phyloP scores from a whole-genome alignment of 2,888 invertebrate species.

The Pachliopta kotzebuea region DNA sequence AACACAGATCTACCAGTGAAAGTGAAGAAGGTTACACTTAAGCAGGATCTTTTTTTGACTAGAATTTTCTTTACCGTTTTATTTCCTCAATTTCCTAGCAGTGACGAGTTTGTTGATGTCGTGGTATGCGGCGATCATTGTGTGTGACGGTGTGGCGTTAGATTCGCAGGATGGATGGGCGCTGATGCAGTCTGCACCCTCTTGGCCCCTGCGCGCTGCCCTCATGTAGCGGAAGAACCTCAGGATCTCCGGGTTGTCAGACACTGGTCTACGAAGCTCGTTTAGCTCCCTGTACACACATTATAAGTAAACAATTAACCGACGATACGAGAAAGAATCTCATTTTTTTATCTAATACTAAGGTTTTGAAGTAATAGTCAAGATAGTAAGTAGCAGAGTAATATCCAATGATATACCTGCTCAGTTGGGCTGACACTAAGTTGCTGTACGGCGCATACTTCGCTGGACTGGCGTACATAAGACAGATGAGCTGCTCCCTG shows the following conservation, averaged over 20 bases:
- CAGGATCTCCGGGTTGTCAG: conserved; percentile 92
- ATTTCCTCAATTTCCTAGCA: conserved; percentile 83
- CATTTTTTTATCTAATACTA: too few species aligned
- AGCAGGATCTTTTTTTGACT: too few species aligned
- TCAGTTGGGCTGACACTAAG: conserved; percentile 91
- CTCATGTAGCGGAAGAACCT: conserved; percentile 95
- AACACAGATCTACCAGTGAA: too few species aligned
- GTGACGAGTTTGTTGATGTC: conserved; percentile 93
- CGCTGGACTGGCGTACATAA: conserved; percentile 93
- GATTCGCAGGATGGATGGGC: conserved; percentile 83
- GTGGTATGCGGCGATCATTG: conserved; percentile 92
- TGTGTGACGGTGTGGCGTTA: conserved; percentile 84
- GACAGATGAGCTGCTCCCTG: conserved; percentile 90
- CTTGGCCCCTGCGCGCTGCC: conserved; percentile 91
- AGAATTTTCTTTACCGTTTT: conserved; percentile 29
- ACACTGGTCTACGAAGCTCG: conserved; percentile 90
- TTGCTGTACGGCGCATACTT: conserved; percentile 95
- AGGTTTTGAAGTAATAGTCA: too few species aligned
- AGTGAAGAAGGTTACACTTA: too few species aligned
- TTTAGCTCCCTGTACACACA: conserved; percentile 85
- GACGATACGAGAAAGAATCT: too few species aligned
- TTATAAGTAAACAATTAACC: too few species aligned
- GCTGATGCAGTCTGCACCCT: conserved; percentile 86
- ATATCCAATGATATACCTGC: conserved; percentile 81
- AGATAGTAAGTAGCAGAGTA: too few species aligned